These are phyloP conservation scores for Tachuris rubrigastra DNA, from an alignment of 2,113 vertebrate species.

Conservation along the genomic window DNA sequence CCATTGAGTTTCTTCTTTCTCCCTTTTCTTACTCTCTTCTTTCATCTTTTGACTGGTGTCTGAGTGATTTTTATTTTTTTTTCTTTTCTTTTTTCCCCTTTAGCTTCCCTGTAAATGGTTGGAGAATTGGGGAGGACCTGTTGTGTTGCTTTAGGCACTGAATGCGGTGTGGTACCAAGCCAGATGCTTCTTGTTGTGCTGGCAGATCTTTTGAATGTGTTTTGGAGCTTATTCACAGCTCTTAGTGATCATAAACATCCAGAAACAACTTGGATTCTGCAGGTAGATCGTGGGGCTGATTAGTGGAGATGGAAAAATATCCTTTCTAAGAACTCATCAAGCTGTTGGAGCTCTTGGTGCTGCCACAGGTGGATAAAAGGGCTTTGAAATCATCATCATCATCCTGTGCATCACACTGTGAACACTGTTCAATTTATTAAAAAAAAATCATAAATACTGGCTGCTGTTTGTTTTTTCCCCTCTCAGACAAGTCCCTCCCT, in stretches of 20 bases:
- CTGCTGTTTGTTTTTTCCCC: neutral
- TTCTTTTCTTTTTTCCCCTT: neutral
- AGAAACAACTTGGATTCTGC: neutral
- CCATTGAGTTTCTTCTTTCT: rapidly evolving
- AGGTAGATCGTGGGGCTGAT: neutral
- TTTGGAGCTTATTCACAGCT: slow-evolving; percentile 4
- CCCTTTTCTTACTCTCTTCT: neutral
- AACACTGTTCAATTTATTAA: neutral
- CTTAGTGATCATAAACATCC: neutral
- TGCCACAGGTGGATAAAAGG: neutral
- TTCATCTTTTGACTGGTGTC: neutral
- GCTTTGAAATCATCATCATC: no score
- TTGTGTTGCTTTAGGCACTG: neutral
- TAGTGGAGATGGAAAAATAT: neutral
- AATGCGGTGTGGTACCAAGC: neutral
- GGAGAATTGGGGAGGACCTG: neutral
- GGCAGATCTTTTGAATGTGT: neutral
- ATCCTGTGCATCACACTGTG: neutral
- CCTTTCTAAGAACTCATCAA: neutral
- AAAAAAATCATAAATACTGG: neutral
- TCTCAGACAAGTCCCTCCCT: neutral
- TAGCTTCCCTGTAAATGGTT: neutral
- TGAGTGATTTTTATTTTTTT: neutral
- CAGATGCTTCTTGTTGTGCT: neutral
- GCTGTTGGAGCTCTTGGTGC: neutral